Base-by-base conservation (phyloP, 92 coral and sea anemone genomes). In the Chrysogorgia sp. region DNA sequence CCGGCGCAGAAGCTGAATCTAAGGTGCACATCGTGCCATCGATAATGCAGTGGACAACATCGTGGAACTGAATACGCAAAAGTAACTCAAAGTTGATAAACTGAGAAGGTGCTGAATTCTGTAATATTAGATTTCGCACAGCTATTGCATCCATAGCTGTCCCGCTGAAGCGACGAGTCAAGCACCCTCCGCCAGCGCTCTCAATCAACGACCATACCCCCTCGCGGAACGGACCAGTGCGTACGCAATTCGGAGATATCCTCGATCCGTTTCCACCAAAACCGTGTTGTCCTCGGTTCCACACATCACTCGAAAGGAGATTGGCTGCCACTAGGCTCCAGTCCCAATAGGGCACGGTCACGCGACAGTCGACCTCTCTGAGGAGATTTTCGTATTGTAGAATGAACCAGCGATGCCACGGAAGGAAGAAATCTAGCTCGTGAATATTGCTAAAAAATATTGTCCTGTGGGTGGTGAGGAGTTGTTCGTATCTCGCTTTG, bases 361-460 rank as follows among this genome's bases (percentile, higher is more conserved):
- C 60, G 7, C 96, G 87, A 34, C 96, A 90, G 82, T 90, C 96
- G 41, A 90, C 87, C 17, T 81, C 82, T 47, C 75, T 85, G 6
- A 90, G 87, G 25, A 90, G 67, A 74, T 87, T 65, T 63, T 90
- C 96, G 47, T 87, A 76, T 71, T 84, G 77, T 2, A 79, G 22
- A 69, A 90, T 71, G 67, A 25, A 90, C 96, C 96, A 90, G 37
- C 96, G 86, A 81, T 90, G 96, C 96, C 96, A 90, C 2, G 96
- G 96, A 0, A 90, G 79, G 62, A 90, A 90, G 57, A 84, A 85
- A 37, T 85, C 85, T 21, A 83, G 84, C 88, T 86, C 86, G 65
- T 86, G 93, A 4, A 86, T 83, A n/a, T 53, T 72, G 24, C 53
- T 37, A 49, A 56, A 81, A 12, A 89, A 91, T 9, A 87, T 76